A percentile compares a stretch with the other conserved stretches of the same genome.
Evolutionary conservation across 2,113 vertebrate species (phyloP).

Genomic region (Platysternon megacephalum): DNA sequence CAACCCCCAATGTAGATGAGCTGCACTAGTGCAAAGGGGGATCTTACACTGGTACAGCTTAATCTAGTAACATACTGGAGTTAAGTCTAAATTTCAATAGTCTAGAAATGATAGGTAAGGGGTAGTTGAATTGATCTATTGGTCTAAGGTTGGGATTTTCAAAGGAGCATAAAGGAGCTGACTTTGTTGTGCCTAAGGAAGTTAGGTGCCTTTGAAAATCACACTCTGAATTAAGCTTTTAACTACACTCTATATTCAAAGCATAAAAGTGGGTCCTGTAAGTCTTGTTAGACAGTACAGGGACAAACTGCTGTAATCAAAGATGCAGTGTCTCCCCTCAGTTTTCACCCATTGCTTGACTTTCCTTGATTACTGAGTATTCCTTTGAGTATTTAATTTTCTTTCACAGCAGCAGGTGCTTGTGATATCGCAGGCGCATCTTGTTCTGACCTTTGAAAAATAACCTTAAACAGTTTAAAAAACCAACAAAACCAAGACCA

Average conservation of each 20-base stretch:
- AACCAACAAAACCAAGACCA: neutral
- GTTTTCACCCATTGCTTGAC: neutral
- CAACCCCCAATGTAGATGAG: neutral
- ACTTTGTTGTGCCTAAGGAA: neutral
- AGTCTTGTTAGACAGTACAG: neutral
- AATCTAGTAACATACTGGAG: neutral
- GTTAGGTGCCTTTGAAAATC: neutral
- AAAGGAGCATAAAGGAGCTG: neutral
- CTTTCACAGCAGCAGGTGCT: neutral
- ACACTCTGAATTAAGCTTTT: neutral
- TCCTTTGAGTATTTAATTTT: neutral
- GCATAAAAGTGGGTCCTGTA: neutral
- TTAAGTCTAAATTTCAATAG: neutral
- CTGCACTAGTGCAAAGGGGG: neutral
- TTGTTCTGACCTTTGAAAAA: neutral
- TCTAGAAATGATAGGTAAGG: neutral
- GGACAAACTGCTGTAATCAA: neutral
- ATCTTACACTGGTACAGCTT: neutral
- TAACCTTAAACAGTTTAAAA: neutral
- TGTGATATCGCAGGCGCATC: neutral
- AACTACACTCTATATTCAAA: neutral
- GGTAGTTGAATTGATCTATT: neutral
- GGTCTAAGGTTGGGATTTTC: neutral
- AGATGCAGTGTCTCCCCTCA: neutral
- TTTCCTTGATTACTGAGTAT: neutral